Evolutionary conservation across 1,140 invertebrate species (phyloP), one percentile per base, ranked within the genome.

Genomic region (Drosophila hydei): DNA sequence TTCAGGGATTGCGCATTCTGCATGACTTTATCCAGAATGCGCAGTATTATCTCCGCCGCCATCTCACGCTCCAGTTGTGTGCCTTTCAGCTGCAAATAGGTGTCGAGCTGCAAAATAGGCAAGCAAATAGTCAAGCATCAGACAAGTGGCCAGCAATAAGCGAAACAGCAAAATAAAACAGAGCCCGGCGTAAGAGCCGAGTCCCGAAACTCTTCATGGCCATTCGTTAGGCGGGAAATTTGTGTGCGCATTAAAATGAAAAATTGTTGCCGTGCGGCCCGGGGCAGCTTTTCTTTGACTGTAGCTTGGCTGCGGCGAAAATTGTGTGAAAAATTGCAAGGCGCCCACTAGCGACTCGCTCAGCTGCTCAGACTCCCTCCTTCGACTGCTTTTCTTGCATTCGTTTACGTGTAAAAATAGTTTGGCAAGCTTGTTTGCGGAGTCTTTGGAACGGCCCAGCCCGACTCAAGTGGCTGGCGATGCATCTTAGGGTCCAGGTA

Each of bases 1-100:
- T 91, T 91, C 58, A 91, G 72, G 64, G 91, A 91, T 80, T 88
- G 77, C n/a, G 81, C 72, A 77, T 91, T 91, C 65, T 91, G 90
- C 83, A 91, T 91, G 54, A 91, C 88, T 81, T 91, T 91, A 79
- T 91, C 91, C 71, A 91, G 77, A 55, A 91, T 91, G 54, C 91
- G 84, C 48, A 91, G 68, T 69, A 91, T 91, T 55, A 91, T 90
- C 75, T 91, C 90, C 45, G 90, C 87, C 27, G 91, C 91, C 90
- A 91, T 91, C 79, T 91, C 91, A 70, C 91, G 88, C 75, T 91
- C 91, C 77, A 91, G 65, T 73, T 90, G 89, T 52, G 90, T 91
- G 56, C 91, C 90, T 71, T 91, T 91, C 76, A 91, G 70, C 79
- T 91, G 79, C 67, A 91, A 77, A 83, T 91, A 91, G 63, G 83